phyloP scores from a whole-genome alignment of 2,888 invertebrate genomes.

The Euplagia quadripunctaria region DNA sequence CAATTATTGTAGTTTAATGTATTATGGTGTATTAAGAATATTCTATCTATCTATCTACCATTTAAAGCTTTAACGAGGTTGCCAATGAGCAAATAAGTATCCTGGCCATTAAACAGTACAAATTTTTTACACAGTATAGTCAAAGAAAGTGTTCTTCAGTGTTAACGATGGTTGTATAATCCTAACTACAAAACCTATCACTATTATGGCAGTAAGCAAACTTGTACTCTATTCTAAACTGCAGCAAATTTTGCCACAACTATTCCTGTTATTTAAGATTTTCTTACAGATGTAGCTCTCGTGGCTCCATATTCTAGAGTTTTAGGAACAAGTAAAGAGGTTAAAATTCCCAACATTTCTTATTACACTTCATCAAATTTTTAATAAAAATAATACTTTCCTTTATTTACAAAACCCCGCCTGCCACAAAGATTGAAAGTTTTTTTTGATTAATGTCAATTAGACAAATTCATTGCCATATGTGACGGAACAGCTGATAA shows the following conservation, averaged over 20 bases:
- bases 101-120: no score
- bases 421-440: neutral
- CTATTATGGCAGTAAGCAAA: neutral
- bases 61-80: no score
- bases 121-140: no score
- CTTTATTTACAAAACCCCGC: constrained; percentile 14
- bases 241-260: neutral
- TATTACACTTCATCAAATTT: neutral
- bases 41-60: no score
- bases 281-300: constrained; percentile 10
- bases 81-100: no score
- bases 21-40: no score
- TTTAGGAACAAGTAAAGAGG: neutral
- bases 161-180: no score
- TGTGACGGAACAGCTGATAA: no score
- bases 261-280: neutral
- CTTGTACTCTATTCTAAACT: neutral
- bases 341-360: constrained; percentile 11
- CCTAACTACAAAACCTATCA: neutral
- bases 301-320: neutral
- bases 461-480: no score
- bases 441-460: neutral
- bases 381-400: constrained; percentile 16
- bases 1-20: no score
- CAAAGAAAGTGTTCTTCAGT: no score